A percentile compares a stretch with the other conserved stretches of the same genome.
These are phyloP conservation scores for Hydropotes inermis DNA, from an alignment of 2,113 vertebrate species.

Conservation along the genomic window DNA sequence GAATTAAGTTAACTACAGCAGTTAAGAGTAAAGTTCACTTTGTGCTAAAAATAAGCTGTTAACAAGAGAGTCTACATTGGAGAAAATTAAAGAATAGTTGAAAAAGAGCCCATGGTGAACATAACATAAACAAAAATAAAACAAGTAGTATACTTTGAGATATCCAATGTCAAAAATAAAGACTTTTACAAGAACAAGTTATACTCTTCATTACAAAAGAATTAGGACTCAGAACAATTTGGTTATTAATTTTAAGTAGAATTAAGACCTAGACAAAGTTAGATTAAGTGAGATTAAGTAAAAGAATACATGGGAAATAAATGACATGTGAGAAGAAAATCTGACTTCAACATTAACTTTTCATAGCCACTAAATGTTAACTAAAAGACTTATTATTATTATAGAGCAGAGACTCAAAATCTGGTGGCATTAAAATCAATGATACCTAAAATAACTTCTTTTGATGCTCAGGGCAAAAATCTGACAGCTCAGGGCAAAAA, in stretches of 20 bases:
- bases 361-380: neutral
- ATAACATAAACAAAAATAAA: neutral
- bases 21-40: neutral
- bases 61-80: neutral
- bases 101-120: neutral
- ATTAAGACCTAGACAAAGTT: neutral
- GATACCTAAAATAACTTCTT: neutral
- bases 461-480: neutral
- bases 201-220: neutral
- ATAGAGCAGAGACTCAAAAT: neutral
- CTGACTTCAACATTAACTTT: neutral
- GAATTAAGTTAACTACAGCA: neutral
- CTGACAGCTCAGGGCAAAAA: neutral
- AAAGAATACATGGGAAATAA: neutral
- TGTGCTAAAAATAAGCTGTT: neutral
- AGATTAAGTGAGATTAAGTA: neutral
- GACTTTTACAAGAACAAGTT: neutral
- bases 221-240: neutral
- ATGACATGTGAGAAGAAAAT: neutral
- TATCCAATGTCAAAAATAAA: neutral
- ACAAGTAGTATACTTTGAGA: neutral
- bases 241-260: neutral
- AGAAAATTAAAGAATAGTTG: slow-evolving; percentile 2
- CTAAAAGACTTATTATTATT: neutral
- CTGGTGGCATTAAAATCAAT: neutral